phyloP scores from a whole-genome alignment of 2,113 vertebrate species.

The Ariopsis seemanni region DNA sequence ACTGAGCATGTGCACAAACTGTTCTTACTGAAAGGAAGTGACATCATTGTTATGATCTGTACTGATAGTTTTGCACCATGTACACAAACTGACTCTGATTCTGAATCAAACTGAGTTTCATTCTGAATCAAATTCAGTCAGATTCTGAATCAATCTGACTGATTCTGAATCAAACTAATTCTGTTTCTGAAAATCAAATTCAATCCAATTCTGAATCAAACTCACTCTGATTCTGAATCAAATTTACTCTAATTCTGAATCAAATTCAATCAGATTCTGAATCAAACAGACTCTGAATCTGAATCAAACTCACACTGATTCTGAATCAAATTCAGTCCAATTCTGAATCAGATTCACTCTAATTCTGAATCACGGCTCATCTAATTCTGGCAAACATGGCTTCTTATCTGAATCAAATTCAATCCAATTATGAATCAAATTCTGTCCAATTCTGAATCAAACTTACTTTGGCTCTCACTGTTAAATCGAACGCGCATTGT shows the following conservation, averaged over 20 bases:
- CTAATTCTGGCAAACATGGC: no score
- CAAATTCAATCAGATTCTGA: neutral
- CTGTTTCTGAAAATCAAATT: neutral
- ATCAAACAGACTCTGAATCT: neutral
- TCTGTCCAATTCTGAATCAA: neutral
- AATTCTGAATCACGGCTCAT: neutral
- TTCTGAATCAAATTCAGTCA: neutral
- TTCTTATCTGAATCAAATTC: neutral
- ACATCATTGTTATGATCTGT: constrained; percentile 5
- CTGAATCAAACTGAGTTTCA: neutral
- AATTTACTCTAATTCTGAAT: neutral
- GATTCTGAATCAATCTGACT: neutral
- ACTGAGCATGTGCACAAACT: constrained; percentile 23
- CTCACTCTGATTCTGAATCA: neutral
- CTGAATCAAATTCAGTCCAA: neutral
- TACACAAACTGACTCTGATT: neutral
- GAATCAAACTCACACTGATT: neutral
- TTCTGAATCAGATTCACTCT: neutral
- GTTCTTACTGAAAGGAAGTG: constrained; percentile 27
- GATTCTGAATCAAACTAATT: neutral
- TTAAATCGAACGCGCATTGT: neutral
- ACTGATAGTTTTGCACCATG: neutral
- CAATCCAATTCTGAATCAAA: neutral
- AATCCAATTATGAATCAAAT: neutral
- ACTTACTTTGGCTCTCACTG: neutral